Conservation (phyloP, 2,888 invertebrate genomes). For the Xestia xanthographa region DNA sequence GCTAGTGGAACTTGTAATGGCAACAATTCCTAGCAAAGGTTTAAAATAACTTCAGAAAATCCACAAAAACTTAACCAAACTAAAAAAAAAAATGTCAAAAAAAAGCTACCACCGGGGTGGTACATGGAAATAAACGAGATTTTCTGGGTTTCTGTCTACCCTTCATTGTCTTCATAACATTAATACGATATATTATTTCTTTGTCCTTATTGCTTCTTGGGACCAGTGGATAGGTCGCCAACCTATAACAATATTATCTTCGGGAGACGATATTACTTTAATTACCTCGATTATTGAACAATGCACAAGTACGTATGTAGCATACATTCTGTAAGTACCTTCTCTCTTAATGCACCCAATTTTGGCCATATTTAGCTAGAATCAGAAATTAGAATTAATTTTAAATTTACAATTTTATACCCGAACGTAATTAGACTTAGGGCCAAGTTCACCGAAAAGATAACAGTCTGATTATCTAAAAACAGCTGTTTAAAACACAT, state of each 20-base stretch:
- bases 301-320: conserved; percentile 34
- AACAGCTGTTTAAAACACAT: no score
- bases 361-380: not conserved
- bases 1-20: no score
- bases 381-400: not conserved
- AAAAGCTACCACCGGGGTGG: no score
- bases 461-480: no score
- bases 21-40: no score
- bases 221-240: conserved; percentile 43
- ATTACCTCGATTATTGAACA: conserved; percentile 40
- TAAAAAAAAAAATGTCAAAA: no score
- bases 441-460: no score
- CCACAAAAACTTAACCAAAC: no score
- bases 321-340: conserved; percentile 6
- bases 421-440: no score
- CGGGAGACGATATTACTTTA: conserved; percentile 52
- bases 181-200: conserved; percentile 24
- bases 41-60: no score
- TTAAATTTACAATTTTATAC: not conserved
- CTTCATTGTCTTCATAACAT: conserved; percentile 8
- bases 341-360: not conserved
- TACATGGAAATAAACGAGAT: no score
- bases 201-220: conserved; percentile 42
- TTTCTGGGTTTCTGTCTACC: not conserved
- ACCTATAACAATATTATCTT: conserved; percentile 52